A percentile compares a stretch with the other conserved stretches of the same genome.
phyloP scores from a whole-genome alignment of 2,797 vertebrate species.

The Macropus fuliginosus region DNA sequence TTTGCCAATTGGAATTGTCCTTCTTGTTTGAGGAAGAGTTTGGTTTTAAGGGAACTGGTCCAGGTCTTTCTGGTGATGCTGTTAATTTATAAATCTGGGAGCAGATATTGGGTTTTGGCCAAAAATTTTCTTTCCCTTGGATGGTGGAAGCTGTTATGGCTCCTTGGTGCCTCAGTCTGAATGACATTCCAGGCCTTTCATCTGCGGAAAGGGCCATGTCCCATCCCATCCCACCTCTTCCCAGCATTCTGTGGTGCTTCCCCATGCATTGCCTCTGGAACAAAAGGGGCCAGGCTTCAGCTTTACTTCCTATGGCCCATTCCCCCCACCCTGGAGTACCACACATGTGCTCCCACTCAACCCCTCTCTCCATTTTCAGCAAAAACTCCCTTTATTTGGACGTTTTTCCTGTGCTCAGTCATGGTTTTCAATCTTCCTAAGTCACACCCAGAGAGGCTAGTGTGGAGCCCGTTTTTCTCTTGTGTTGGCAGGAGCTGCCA shows the following conservation, averaged over 20 bases:
- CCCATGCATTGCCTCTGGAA: too few relatives aligned
- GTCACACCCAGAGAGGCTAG: background rate
- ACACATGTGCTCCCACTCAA: background rate
- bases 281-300: too few relatives aligned
- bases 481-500: background rate
- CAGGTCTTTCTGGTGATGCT: background rate
- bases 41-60: slow-evolving; percentile 73
- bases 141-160: background rate
- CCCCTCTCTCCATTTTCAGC: background rate
- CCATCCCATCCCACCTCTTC: background rate
- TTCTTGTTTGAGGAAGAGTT: slow-evolving; percentile 84
- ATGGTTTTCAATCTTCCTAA: background rate
- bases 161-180: background rate
- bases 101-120: background rate
- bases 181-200: background rate
- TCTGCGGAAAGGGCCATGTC: too few relatives aligned
- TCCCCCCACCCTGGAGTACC: background rate
- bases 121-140: background rate
- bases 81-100: background rate
- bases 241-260: background rate
- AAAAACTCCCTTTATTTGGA: background rate
- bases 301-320: background rate
- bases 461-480: background rate
- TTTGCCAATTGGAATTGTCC: slow-evolving; percentile 88
- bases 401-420: background rate